phyloP scores from a whole-genome alignment of 2,888 invertebrate species.

The Eucriotettix oculatus region DNA sequence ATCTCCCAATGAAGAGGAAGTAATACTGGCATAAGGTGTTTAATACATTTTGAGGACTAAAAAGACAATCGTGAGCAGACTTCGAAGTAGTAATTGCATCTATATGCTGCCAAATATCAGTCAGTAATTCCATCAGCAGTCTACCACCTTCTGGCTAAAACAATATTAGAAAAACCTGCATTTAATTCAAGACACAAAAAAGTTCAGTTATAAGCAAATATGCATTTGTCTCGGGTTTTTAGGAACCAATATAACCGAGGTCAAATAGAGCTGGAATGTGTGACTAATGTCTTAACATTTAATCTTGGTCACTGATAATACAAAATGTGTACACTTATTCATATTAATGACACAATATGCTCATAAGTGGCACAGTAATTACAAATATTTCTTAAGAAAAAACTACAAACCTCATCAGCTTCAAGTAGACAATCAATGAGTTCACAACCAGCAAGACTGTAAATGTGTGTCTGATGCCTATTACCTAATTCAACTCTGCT shows the following conservation, averaged over 20 bases:
- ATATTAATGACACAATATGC: too few relatives aligned
- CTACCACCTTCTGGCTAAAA: slow-evolving; percentile 46
- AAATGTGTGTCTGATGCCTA: slow-evolving; percentile 38
- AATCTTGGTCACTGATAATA: too few relatives aligned
- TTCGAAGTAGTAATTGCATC: slow-evolving; percentile 51
- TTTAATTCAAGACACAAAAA: too few relatives aligned
- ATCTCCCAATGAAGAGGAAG: slow-evolving; percentile 80
- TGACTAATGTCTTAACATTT: too few relatives aligned
- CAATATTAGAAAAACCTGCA: too few relatives aligned
- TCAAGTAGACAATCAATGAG: slow-evolving; percentile 56
- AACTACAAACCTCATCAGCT: slow-evolving; percentile 36
- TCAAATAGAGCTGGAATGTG: too few relatives aligned
- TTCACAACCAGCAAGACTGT: slow-evolving; percentile 51
- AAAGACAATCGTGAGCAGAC: slow-evolving; percentile 70
- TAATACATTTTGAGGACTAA: slow-evolving; percentile 74
- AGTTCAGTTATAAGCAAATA: too few relatives aligned
- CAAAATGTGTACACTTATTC: too few relatives aligned
- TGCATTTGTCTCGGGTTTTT: too few relatives aligned
- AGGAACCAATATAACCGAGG: too few relatives aligned
- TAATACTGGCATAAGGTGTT: slow-evolving; percentile 88
- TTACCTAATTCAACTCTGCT: slow-evolving; percentile 63
- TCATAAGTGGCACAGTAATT: too few relatives aligned
- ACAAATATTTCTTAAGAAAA: neutral
- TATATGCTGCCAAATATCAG: slow-evolving; percentile 61
- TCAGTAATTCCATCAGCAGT: slow-evolving; percentile 59